Evolutionary conservation across 1,140 invertebrate species (phyloP).

Genomic region (Metaphire vulgaris): DNA sequence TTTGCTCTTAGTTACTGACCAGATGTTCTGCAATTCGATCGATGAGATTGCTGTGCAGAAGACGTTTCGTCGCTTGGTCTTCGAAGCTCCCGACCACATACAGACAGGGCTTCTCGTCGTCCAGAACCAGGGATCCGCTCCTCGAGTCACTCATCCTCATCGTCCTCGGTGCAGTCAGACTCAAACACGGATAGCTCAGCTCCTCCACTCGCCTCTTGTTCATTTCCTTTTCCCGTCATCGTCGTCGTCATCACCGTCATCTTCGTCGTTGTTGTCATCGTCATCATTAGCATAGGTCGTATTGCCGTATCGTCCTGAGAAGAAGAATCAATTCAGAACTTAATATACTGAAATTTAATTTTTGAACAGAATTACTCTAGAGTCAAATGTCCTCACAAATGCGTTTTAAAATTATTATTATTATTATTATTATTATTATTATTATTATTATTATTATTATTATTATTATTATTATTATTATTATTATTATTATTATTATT

Average conservation of each 20-base stretch:
- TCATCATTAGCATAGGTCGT: slow-evolving; percentile 63
- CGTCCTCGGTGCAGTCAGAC: slow-evolving; percentile 64
- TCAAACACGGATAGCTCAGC: slow-evolving; percentile 62
- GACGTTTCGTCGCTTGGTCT: slow-evolving; percentile 69
- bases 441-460: too few relatives aligned
- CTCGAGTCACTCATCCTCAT: slow-evolving; percentile 65
- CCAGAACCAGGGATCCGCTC: slow-evolving; percentile 72
- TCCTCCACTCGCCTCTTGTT: slow-evolving; percentile 53
- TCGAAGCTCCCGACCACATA: slow-evolving; percentile 73
- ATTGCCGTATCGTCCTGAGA: slow-evolving; percentile 68
- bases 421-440: too few relatives aligned
- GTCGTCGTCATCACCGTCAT: slow-evolving; percentile 39
- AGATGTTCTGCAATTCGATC: slow-evolving; percentile 70
- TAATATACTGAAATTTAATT: too few relatives aligned
- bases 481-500: too few relatives aligned
- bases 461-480: too few relatives aligned
- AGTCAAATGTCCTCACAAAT: too few relatives aligned
- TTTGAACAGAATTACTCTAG: too few relatives aligned
- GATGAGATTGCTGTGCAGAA: slow-evolving; percentile 82
- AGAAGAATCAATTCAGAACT: too few relatives aligned
- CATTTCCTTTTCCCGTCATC: slow-evolving; percentile 54
- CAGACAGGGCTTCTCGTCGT: slow-evolving; percentile 79
- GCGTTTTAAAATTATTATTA: too few relatives aligned
- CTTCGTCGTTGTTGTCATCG: neutral
- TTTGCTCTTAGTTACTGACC: too few relatives aligned